phyloP scores from a whole-genome alignment of 2,888 invertebrate species.

The Nomada ferruginata region DNA sequence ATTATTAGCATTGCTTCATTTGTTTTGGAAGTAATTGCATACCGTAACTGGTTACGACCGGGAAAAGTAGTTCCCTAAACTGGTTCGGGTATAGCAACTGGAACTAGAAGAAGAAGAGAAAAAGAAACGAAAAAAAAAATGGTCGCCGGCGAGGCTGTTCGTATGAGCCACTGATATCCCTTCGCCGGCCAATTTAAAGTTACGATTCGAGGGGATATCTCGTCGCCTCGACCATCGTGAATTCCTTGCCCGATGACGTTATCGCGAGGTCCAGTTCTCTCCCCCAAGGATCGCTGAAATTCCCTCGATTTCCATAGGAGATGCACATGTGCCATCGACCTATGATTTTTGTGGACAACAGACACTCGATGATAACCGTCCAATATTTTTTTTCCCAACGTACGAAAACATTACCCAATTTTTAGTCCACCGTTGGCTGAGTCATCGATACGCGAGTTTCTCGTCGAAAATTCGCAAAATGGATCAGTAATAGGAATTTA shows the following conservation, averaged over 20 bases:
- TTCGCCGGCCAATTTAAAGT: constrained; percentile 72
- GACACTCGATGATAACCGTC: constrained; percentile 1
- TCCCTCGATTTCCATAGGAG: constrained; percentile 13
- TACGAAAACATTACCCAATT: background rate
- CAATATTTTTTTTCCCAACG: background rate
- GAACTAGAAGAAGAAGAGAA: constrained; percentile 22
- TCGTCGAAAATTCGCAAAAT: constrained; percentile 14
- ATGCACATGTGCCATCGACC: background rate
- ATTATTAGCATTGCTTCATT: background rate
- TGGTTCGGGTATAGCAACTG: constrained; percentile 57
- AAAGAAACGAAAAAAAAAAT: constrained; percentile 40
- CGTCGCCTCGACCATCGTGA: constrained; percentile 48
- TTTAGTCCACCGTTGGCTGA: background rate
- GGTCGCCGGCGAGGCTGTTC: constrained; percentile 49
- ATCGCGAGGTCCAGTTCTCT: constrained; percentile 32
- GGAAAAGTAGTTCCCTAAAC: background rate
- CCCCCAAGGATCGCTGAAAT: constrained; percentile 16
- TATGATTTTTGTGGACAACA: background rate
- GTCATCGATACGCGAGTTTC: constrained; percentile 6
- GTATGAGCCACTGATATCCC: constrained; percentile 63
- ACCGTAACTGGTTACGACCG: background rate
- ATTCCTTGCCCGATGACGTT: constrained; percentile 46
- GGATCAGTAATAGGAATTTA: background rate
- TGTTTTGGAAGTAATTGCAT: background rate
- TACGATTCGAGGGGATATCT: constrained; percentile 68